phyloP scores from a whole-genome alignment of 2,797 vertebrate genomes.

The Eulemur albifrons region DNA sequence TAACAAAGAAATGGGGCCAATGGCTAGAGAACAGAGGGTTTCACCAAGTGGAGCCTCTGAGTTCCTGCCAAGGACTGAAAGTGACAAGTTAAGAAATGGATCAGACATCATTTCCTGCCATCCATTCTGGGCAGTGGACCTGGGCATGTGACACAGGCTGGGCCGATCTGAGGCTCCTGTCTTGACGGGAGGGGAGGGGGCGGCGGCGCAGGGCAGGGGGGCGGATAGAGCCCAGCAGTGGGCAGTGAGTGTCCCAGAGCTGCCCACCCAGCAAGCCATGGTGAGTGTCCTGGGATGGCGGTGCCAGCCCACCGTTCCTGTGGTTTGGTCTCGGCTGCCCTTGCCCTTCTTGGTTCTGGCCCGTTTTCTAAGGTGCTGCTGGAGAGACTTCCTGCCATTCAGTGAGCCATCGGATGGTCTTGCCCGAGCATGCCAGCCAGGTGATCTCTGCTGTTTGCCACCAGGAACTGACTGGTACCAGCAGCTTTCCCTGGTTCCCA shows the following conservation, averaged over 20 bases:
- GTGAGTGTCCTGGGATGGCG: no score
- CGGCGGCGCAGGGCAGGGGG: no score
- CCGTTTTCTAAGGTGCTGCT: neutral
- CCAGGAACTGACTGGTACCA: neutral
- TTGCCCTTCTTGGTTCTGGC: neutral
- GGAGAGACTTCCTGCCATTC: neutral
- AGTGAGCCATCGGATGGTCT: neutral
- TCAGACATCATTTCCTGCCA: neutral
- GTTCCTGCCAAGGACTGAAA: neutral
- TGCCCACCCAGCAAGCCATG: no score
- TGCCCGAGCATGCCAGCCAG: neutral
- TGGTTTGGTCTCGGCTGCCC: neutral
- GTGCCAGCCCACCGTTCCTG: neutral
- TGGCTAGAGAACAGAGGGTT: neutral
- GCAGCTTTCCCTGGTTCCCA: neutral
- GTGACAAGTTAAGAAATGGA: neutral
- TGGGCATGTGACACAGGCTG: neutral
- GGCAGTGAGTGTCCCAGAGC: neutral
- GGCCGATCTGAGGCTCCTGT: fast-evolving
- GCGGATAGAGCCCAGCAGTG: neutral
- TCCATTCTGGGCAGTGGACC: neutral
- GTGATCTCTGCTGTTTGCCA: neutral
- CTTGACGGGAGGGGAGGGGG: no score
- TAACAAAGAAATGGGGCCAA: neutral
- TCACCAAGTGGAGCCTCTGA: neutral